Base-by-base conservation (phyloP, 2,888 invertebrate genomes). In the Eristalinus aeneus region DNA sequence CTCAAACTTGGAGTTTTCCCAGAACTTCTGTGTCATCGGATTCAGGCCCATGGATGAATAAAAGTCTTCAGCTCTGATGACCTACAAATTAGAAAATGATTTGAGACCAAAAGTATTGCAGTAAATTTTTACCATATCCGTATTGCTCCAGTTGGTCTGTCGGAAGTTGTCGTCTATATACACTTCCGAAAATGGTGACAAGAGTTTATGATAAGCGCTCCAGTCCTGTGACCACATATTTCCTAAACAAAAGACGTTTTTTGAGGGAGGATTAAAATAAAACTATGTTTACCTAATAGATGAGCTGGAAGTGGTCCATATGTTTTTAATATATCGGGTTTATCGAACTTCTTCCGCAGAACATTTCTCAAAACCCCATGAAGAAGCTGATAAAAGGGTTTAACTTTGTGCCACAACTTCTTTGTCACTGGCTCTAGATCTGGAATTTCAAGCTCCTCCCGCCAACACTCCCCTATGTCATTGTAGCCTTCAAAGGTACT, bases 151-250 rank as follows among this genome's bases (percentile, higher is more conserved):
- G 88, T 95, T 94, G 22, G 93, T 92, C 4, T 90, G 91, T 12
- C 89, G 91, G 34, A 96, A 93, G 63, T 93, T 93, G 8, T 93
- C 90, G 68, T 95, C 93, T 67, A 95, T 91, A 89, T 94, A 90
- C 1, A 94, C 91, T 53, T 92, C 90, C 4, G 90, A 88, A 11
- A 90, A 88, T 3, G 95, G 94, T 10, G 93, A 90, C 22, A 96
- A 94, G 0, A 95, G 89, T 84, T 94, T 93, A 0, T 93, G 90
- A 10, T 96, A 90, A 0, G 94, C 90, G 32, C 94, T 94, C 96
- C 96, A 96, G 75, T 94, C 94, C 90, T 96, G 95, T 0, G 95
- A 94, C 96, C 96, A 96, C 91, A 96, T 94, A 89, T 94, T 94
- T 16, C 95, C 95, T 95, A n/a, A 1, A 46, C 16, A 46, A 8